Conservation (phyloP, 2,888 invertebrate genomes). For the Pheosia gnoma region DNA sequence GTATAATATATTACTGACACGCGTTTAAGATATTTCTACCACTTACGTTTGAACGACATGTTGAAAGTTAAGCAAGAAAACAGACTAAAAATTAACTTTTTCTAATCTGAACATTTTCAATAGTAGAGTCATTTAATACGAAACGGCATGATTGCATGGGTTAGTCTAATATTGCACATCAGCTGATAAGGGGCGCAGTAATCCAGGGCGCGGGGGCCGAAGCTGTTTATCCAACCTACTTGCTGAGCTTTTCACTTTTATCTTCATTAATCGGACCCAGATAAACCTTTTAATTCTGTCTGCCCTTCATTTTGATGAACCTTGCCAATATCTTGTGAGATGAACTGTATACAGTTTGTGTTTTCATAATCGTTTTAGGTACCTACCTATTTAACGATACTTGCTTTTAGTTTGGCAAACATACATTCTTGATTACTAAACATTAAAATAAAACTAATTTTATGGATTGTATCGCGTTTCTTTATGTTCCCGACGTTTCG, state of each 20-base stretch:
- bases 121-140: slow-evolving; percentile 7
- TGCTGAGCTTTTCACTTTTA: slow-evolving; percentile 33
- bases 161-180: slow-evolving; percentile 18
- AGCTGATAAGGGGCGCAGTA: slow-evolving; percentile 21
- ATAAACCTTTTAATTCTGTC: slow-evolving; percentile 20
- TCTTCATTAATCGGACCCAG: slow-evolving; percentile 32
- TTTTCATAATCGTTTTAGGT: slow-evolving; percentile 16
- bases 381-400: no score
- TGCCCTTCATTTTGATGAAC: slow-evolving; percentile 11
- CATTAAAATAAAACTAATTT: no score
- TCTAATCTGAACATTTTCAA: no score
- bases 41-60: no score
- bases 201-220: slow-evolving; percentile 28
- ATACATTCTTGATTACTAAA: no score
- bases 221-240: slow-evolving; percentile 42
- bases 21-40: no score
- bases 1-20: no score
- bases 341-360: slow-evolving; percentile 12
- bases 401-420: no score
- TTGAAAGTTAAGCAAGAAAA: no score
- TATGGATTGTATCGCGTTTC: no score
- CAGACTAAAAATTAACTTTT: no score
- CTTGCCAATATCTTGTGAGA: slow-evolving; percentile 1
- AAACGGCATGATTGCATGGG: slow-evolving; percentile 26
- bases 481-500: no score